Conservation (phyloP, 64 coral and sea anemone genomes). For the Platygyra sinensis region DNA sequence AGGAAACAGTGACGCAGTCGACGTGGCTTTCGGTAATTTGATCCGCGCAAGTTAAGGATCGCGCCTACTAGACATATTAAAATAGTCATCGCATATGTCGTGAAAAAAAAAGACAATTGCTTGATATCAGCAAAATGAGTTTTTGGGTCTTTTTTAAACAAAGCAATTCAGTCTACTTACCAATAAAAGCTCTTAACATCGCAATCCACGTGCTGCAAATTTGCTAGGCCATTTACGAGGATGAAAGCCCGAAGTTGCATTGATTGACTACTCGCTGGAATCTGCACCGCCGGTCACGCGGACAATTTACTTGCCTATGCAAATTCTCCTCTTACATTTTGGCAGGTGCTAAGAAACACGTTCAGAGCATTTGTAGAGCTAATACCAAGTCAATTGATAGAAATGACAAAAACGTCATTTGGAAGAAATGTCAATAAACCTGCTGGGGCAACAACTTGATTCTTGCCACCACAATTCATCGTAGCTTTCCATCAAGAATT, state of each 20-base stretch:
- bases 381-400: neutral
- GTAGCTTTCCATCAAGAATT: neutral
- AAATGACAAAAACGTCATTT: slow-evolving; percentile 9
- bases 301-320: slow-evolving; percentile 29
- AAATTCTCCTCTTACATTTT: neutral
- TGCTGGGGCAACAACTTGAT: neutral
- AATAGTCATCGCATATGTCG: neutral
- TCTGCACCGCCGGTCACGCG: slow-evolving; percentile 16
- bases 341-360: slow-evolving; percentile 15
- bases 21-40: too few species aligned
- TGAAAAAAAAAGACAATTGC: neutral
- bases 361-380: slow-evolving; percentile 1
- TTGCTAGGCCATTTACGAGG: neutral
- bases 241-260: neutral
- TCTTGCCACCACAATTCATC: neutral
- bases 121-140: neutral
- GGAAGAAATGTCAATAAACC: neutral
- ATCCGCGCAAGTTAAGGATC: too few species aligned
- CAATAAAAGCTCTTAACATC: slow-evolving; percentile 28
- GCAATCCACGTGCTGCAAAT: neutral
- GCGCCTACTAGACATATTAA: neutral
- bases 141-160: neutral
- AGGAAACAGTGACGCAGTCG: neutral
- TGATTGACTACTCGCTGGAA: neutral
- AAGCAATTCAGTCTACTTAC: neutral